A percentile compares a stretch with the other conserved stretches of the same genome.
Conservation (phyloP, 2,113 vertebrate genomes). For the Ictalurus furcatus region DNA sequence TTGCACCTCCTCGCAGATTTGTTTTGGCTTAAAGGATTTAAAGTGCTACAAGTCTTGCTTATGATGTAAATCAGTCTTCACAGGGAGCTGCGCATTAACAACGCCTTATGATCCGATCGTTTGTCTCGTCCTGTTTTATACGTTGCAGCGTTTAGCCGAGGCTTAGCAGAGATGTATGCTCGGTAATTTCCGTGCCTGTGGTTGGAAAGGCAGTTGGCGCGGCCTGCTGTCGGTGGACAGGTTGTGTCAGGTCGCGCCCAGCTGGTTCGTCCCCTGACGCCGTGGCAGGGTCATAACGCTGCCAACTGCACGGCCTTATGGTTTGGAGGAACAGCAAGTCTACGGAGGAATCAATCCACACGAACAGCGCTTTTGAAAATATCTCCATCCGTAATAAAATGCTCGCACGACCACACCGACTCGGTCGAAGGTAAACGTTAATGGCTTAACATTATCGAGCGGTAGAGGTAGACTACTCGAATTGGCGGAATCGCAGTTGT, state of each 20-base stretch:
- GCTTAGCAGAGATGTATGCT: not conserved
- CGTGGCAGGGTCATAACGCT: not conserved
- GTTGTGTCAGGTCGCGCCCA: conserved; percentile 48
- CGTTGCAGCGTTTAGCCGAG: not conserved
- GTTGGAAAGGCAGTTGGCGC: conserved; percentile 29
- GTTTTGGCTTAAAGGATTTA: conserved; percentile 7
- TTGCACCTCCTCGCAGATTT: conserved; percentile 1
- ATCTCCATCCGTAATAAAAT: too few species aligned
- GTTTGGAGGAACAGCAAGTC: not conserved
- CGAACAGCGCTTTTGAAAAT: too few species aligned
- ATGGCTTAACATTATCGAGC: not conserved
- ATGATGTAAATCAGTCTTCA: conserved; percentile 2
- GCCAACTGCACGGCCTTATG: conserved; percentile 39
- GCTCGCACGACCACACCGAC: too few species aligned
- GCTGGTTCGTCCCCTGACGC: conserved; percentile 41
- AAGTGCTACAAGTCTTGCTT: not conserved
- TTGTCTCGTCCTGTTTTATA: not conserved
- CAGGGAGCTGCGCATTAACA: not conserved
- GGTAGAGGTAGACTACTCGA: not conserved
- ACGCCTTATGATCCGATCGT: not conserved
- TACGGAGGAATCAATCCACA: not conserved
- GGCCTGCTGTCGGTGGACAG: conserved; percentile 35
- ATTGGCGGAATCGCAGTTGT: too few species aligned
- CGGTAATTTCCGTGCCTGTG: conserved; percentile 16
- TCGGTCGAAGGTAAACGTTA: not conserved